phyloP scores from a whole-genome alignment of 2,888 invertebrate species.

The Brachylomia viminalis region DNA sequence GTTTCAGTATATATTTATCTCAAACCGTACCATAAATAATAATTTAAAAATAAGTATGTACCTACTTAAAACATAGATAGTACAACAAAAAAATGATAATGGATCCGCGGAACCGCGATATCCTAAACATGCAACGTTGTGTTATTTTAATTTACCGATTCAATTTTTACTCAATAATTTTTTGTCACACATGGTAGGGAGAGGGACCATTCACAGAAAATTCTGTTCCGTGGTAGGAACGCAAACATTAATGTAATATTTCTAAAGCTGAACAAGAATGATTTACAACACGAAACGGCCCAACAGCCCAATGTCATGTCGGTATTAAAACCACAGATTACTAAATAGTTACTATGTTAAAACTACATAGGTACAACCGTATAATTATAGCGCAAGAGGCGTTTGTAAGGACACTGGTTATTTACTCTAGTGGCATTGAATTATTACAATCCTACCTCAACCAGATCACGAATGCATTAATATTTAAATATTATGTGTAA shows the following conservation, averaged over 20 bases:
- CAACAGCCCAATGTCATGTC: conserved; percentile 54
- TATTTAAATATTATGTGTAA: conserved; percentile 54
- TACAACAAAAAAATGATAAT: not conserved
- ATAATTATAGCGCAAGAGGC: conserved; percentile 55
- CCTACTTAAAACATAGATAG: not conserved
- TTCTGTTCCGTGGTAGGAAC: too few species aligned
- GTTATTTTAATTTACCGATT: conserved; percentile 14
- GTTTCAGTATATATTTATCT: not conserved
- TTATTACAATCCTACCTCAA: conserved; percentile 59
- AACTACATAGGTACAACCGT: too few species aligned
- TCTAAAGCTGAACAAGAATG: conserved; percentile 44
- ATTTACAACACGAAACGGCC: conserved; percentile 45
- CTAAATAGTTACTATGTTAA: too few species aligned
- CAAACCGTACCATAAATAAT: not conserved
- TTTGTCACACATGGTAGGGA: too few species aligned
- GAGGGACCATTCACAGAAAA: too few species aligned
- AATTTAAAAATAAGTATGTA: not conserved
- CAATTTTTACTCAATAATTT: conserved; percentile 26
- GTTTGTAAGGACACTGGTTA: conserved; percentile 61
- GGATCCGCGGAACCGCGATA: conserved; percentile 2
- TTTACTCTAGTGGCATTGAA: conserved; percentile 69
- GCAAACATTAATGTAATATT: conserved; percentile 41
- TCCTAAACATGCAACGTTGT: conserved; percentile 16
- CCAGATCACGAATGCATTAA: conserved; percentile 58
- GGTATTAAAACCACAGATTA: conserved; percentile 34